Base-by-base conservation (phyloP, 2,888 invertebrate species). In the Gari tellinella region DNA sequence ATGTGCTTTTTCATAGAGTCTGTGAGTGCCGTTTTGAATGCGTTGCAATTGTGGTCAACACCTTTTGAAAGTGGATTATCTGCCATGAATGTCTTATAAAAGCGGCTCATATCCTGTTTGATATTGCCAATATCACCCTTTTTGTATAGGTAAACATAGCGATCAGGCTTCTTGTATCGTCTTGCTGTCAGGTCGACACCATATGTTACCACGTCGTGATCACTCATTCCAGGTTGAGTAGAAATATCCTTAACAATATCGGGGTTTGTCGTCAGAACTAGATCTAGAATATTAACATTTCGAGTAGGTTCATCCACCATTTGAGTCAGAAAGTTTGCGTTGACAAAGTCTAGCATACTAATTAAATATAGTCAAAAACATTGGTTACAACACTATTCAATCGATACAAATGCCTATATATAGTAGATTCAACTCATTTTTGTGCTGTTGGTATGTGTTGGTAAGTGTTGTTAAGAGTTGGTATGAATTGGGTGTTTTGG, bases 141-240 rank as follows among this genome's bases (percentile, higher is more conserved):
- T 56, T 51, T 64, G 37, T 55, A 68, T 55, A 61, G 68, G 26
- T 26, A 67, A n/a, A 67, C 55, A 67, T 61, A 61, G 2, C 67
- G 25, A 15, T 61, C 55, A 15, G 68, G 55, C 41, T 61, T 68
- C 21, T 55, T 58, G 46, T 58, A 46, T n/a, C 37, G 25, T 10
- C 49, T 68, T 5, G 40, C 48, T 25, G 61, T 15, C 19, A 61
- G 15, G 37, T 55, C 61, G 0, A 68, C 61, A 48, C 48, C 19
- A 17, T 55, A 61, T 8, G 61, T 41, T 15, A 55, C 37, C 19
- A 49, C 55, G 31, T n/a, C 17, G 31, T 69, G 63, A 21, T 64
- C 70, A 53, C 52, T 70, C 40, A 70, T 64, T 53, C 64, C 70
- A 10, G 58, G 55, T 15, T 48, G 15, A n/a, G 41, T 31, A 38